Conservation (phyloP, 2,797 vertebrate genomes). For the Petrocephalus schoutedeni region DNA sequence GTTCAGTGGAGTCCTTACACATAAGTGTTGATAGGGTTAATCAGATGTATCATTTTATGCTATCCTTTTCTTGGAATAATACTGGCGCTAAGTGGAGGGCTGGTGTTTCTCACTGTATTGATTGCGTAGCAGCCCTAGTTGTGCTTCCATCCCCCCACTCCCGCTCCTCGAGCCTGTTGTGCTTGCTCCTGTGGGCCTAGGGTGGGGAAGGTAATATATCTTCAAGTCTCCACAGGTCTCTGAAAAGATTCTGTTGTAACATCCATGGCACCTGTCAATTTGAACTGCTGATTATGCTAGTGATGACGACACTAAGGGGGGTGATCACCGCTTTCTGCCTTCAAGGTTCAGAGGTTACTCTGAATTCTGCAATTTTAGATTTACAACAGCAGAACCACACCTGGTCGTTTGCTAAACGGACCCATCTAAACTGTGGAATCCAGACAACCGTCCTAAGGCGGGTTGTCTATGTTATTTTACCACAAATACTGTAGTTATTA, state of each 20-base stretch:
- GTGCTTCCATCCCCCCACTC: background rate
- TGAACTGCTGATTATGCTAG: conserved; percentile 26
- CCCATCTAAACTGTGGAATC: background rate
- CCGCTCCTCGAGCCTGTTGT: background rate
- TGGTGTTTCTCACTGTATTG: background rate
- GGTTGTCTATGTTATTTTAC: background rate
- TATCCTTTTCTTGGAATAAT: background rate
- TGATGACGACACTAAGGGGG: background rate
- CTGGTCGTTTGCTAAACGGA: background rate
- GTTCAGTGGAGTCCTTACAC: background rate
- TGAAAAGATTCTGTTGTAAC: conserved; percentile 32
- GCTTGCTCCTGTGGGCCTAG: conserved; percentile 19
- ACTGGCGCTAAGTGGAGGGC: background rate
- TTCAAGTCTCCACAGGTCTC: conserved; percentile 40
- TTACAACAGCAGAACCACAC: background rate
- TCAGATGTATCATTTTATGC: background rate
- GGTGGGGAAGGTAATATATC: conserved; percentile 26
- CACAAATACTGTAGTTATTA: background rate
- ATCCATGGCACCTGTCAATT: conserved; percentile 29
- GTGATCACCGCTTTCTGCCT: background rate
- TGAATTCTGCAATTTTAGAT: background rate
- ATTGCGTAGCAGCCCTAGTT: too few relatives aligned
- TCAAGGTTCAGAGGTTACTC: background rate
- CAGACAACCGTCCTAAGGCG: background rate
- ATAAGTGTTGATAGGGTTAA: background rate